A percentile compares a stretch with the other conserved stretches of the same genome.
These are phyloP conservation scores for Carcinoscorpius rotundicauda DNA, from an alignment of 1,140 invertebrate genomes.

Conservation along the genomic window DNA sequence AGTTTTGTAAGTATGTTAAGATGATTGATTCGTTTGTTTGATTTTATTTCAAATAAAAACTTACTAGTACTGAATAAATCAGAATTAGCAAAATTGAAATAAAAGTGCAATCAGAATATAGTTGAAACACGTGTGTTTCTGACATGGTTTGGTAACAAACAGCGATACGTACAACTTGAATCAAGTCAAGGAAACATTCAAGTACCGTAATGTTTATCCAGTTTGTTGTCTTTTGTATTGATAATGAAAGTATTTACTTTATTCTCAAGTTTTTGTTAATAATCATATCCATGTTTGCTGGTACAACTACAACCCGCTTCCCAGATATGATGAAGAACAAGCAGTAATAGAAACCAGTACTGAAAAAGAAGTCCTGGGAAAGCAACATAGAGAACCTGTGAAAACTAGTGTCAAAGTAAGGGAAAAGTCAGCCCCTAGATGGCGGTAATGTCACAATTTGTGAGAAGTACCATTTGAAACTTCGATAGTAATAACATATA, in stretches of 20 bases:
- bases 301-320: neutral
- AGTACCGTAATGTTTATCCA: no score
- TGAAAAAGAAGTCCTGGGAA: constrained; percentile 15
- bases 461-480: no score
- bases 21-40: neutral
- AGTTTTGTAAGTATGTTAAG: constrained; percentile 49
- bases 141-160: no score
- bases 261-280: neutral
- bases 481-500: no score
- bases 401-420: constrained; percentile 12
- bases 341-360: constrained; percentile 27
- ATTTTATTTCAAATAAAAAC: neutral
- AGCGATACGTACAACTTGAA: no score
- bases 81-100: no score
- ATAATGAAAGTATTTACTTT: neutral
- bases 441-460: constrained; percentile 8
- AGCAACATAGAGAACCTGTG: constrained; percentile 7
- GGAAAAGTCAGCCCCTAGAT: constrained; percentile 11
- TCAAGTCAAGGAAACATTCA: no score
- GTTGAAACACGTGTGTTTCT: no score
- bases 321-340: constrained; percentile 53
- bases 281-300: neutral
- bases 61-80: neutral
- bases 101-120: no score
- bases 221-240: neutral